phyloP scores from a whole-genome alignment of 2,797 vertebrate genomes.

The Ambastaia sidthimunki region DNA sequence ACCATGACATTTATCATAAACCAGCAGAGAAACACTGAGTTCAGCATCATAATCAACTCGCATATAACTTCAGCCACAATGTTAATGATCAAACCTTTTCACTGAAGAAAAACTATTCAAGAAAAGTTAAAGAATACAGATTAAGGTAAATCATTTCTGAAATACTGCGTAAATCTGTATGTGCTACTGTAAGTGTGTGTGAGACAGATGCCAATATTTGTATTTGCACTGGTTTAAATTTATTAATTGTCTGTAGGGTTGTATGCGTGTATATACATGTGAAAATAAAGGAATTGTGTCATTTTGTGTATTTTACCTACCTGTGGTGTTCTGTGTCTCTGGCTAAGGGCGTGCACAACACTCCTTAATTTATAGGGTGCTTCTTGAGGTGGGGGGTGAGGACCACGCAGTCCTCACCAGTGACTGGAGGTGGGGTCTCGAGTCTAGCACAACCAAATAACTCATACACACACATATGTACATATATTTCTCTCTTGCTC shows the following conservation, averaged over 20 bases:
- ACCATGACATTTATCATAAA: slow-evolving; percentile 65
- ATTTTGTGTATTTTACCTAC: slow-evolving; percentile 54
- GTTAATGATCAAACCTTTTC: slow-evolving; percentile 12
- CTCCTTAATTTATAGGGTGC: slow-evolving; percentile 59
- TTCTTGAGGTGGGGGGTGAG: slow-evolving; percentile 43
- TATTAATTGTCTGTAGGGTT: neutral
- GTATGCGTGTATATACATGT: neutral
- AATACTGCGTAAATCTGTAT: neutral
- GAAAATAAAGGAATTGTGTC: neutral
- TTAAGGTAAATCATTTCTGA: neutral
- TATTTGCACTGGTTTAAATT: neutral
- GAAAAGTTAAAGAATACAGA: neutral
- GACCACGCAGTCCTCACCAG: slow-evolving; percentile 58
- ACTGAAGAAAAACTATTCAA: slow-evolving; percentile 11
- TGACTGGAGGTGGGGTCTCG: slow-evolving; percentile 56
- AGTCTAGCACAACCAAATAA: slow-evolving; percentile 11
- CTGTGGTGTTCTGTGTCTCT: slow-evolving; percentile 53
- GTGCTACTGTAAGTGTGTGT: slow-evolving; percentile 7
- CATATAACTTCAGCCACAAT: slow-evolving; percentile 18
- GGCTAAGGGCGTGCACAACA: slow-evolving; percentile 22
- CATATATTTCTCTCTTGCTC: neutral
- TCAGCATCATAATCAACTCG: slow-evolving; percentile 44
- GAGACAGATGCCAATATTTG: neutral
- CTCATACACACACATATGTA: neutral
- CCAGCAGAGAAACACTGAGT: slow-evolving; percentile 64